Percentiles rank a stretch among this genome's conserved stretches.
Conservation (phyloP, 2,113 vertebrate species). For the Saccopteryx bilineata region DNA sequence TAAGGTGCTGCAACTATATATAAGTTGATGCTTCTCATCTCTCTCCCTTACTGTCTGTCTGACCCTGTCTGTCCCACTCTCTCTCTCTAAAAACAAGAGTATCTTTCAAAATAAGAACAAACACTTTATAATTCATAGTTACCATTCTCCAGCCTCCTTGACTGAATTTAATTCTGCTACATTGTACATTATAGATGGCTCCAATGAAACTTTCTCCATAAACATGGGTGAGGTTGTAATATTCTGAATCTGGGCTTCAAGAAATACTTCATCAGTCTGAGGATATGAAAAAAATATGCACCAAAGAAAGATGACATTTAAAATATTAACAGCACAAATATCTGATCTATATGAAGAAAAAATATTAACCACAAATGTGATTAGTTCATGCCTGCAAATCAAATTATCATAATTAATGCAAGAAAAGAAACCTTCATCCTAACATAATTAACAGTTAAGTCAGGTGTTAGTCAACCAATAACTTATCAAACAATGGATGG, state of each 20-base stretch:
- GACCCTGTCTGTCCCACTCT: too few species aligned
- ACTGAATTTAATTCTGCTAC: conserved; percentile 96
- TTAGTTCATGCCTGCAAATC: conserved; percentile 97
- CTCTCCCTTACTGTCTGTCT: too few species aligned
- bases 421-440: conserved; percentile 89
- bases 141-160: conserved; percentile 89
- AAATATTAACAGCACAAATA: conserved; percentile 67
- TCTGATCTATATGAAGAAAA: conserved; percentile 83
- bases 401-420: conserved; percentile 89
- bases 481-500: conserved; percentile 90
- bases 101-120: conserved; percentile 77
- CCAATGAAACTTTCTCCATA: conserved; percentile 99
- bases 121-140: conserved; percentile 71
- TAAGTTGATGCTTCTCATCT: too few species aligned
- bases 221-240: conserved; percentile 99
- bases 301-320: conserved; percentile 67
- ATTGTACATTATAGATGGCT: conserved; percentile 98
- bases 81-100: neutral
- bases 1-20: too few species aligned
- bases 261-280: conserved; percentile 99
- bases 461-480: conserved; percentile 88
- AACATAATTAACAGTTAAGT: conserved; percentile 86
- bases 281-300: conserved; percentile 78
- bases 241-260: conserved; percentile 99
- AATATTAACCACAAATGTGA: conserved; percentile 87